A percentile compares a stretch with the other conserved stretches of the same genome.
These are phyloP conservation scores for Reinhardtius hippoglossoides DNA, from an alignment of 2,113 vertebrate genomes.

Conservation along the genomic window DNA sequence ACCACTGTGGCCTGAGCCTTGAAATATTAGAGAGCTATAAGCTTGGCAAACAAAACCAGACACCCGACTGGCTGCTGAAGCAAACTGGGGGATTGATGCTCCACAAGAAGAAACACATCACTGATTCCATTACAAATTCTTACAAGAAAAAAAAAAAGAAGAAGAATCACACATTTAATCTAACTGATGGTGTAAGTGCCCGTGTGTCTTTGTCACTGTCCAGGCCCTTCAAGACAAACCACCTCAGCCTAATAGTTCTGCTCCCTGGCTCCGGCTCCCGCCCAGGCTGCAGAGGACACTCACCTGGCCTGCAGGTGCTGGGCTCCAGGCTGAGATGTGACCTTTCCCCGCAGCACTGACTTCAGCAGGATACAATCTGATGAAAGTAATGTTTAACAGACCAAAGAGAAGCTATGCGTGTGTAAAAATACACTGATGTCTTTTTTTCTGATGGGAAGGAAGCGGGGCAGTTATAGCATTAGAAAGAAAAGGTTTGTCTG, in stretches of 20 bases:
- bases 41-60: conserved; percentile 18
- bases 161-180: neutral
- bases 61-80: neutral
- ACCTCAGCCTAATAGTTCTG: conserved; percentile 1
- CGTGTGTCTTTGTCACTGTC: neutral
- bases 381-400: conserved; percentile 49
- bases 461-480: neutral
- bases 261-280: neutral
- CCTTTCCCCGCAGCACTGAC: conserved; percentile 12
- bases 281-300: neutral
- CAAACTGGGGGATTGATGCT: neutral
- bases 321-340: neutral
- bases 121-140: neutral
- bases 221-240: neutral
- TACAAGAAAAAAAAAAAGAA: neutral
- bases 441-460: neutral
- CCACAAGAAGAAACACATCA: neutral
- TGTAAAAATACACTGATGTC: neutral
- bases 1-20: neutral
- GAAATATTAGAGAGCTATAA: conserved; percentile 10
- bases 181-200: neutral
- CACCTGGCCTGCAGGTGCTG: conserved; percentile 33
- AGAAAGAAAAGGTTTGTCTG: neutral
- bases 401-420: neutral
- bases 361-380: neutral